A percentile compares a stretch with the other conserved stretches of the same genome.
phyloP scores from a whole-genome alignment of 92 coral and sea anemone genomes.

The Umimayanthus kanabou region DNA sequence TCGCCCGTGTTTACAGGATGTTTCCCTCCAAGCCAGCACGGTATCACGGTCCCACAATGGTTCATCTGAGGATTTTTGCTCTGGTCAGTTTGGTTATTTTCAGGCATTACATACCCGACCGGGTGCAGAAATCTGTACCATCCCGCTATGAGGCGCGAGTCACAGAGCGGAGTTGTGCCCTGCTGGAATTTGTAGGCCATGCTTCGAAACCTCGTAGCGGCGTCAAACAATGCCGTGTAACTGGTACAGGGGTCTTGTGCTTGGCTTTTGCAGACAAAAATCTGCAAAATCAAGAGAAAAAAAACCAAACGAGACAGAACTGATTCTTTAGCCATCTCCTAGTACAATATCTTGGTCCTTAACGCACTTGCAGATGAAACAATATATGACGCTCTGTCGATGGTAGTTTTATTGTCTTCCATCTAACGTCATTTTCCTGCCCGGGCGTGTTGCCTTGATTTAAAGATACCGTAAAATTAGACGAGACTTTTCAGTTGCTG shows the following conservation, averaged over 20 bases:
- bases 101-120: slow-evolving; percentile 21
- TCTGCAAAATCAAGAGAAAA: neutral
- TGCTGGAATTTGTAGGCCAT: slow-evolving; percentile 10
- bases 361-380: neutral
- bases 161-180: neutral
- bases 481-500: neutral
- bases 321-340: slow-evolving; percentile 4
- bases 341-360: neutral
- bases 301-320: neutral
- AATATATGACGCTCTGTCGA: neutral
- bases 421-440: neutral
- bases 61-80: neutral
- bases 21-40: slow-evolving; percentile 24
- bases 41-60: neutral
- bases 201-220: slow-evolving; percentile 19
- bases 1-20: neutral
- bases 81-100: neutral
- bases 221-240: neutral
- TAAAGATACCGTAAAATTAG: neutral
- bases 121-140: slow-evolving; percentile 37
- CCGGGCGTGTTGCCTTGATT: neutral
- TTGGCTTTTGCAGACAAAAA: neutral
- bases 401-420: neutral
- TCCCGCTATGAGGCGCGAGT: neutral
- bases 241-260: neutral